phyloP scores from a whole-genome alignment of 2,797 vertebrate species.

The Sebastes diaconus region DNA sequence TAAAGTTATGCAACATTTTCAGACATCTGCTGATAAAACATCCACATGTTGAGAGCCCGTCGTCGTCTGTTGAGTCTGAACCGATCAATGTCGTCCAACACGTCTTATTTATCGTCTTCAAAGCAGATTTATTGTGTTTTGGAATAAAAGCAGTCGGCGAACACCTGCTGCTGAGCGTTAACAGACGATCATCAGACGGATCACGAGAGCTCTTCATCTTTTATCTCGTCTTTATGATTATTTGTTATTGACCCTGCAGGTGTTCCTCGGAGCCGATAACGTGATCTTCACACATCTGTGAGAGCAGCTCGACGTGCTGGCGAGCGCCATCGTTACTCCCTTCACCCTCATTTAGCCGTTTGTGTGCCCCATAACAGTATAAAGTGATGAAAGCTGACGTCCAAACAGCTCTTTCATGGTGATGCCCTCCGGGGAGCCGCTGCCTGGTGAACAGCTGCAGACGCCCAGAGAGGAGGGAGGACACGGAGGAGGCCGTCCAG shows the following conservation, averaged over 20 bases:
- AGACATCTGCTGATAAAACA: conserved; percentile 8
- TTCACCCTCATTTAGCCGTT: not conserved
- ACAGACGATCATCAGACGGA: not conserved
- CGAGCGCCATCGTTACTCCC: not conserved
- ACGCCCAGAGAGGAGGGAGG: not conserved
- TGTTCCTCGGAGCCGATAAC: no score
- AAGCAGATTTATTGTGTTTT: conserved; percentile 38
- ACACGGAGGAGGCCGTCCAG: no score
- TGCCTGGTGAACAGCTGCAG: conserved; percentile 22
- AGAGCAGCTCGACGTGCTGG: not conserved
- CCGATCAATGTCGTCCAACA: not conserved
- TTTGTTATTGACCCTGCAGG: not conserved
- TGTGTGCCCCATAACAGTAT: conserved; percentile 9
- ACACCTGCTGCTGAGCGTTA: conserved; percentile 35
- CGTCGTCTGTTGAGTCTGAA: not conserved
- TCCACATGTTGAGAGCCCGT: not conserved
- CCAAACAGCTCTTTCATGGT: conserved; percentile 4
- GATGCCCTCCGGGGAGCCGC: conserved; percentile 14
- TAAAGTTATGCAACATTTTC: not conserved
- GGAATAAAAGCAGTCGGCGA: conserved; percentile 9
- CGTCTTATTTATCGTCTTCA: not conserved
- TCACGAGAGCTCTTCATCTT: not conserved
- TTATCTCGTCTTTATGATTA: not conserved
- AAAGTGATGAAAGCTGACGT: conserved; percentile 43
- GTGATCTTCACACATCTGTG: conserved; percentile 27